Conservation (phyloP, 2,113 vertebrate species). For the Sphyrna mokarran region DNA sequence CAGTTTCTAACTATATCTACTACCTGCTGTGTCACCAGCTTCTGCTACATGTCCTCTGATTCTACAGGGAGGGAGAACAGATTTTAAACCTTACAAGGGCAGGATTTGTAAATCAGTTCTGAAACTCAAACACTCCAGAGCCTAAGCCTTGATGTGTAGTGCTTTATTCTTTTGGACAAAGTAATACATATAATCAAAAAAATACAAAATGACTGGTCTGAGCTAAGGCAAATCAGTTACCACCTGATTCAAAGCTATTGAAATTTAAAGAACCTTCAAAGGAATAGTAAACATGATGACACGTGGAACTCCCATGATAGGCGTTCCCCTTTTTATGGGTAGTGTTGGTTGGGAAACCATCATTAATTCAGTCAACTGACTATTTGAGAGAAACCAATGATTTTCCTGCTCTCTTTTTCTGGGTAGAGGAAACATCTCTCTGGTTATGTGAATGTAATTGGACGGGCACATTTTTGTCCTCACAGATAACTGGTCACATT, state of each 20-base stretch:
- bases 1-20: not conserved
- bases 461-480: not conserved
- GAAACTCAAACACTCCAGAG: not conserved
- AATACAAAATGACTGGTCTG: not conserved
- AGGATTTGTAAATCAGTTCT: not conserved
- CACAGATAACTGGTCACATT: not conserved
- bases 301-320: not conserved
- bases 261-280: not conserved
- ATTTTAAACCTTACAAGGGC: not conserved
- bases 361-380: not conserved
- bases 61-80: not conserved
- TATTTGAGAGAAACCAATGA: not conserved
- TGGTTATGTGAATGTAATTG: not conserved
- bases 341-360: not conserved
- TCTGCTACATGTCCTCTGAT: not conserved
- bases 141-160: too few species aligned
- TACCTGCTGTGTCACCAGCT: not conserved
- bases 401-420: not conserved
- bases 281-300: not conserved
- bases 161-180: not conserved
- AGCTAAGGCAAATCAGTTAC: not conserved
- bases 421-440: not conserved
- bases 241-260: not conserved
- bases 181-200: not conserved
- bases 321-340: not conserved